Percentiles rank a stretch among this genome's conserved stretches.
These are phyloP conservation scores for Protomyctophum bolini DNA, from an alignment of 2,113 vertebrate species.

Conservation along the genomic window DNA sequence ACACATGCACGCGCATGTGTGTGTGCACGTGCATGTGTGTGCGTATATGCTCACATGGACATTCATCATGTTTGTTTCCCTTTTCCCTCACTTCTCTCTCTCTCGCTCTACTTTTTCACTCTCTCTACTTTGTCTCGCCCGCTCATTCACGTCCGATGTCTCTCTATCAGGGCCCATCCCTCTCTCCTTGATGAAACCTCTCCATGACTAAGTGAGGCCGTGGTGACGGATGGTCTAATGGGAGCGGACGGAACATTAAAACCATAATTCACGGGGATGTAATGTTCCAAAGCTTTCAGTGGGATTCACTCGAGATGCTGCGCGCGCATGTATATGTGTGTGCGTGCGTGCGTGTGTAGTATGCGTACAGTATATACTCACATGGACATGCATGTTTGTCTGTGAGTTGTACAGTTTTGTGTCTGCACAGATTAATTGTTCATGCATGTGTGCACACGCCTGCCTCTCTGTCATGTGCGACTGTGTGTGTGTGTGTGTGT, in stretches of 20 bases:
- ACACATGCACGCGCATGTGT: too few species aligned
- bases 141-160: slow-evolving; percentile 3
- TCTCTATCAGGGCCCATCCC: background rate
- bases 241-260: slow-evolving; percentile 52
- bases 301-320: slow-evolving; percentile 22
- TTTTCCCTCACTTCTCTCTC: background rate
- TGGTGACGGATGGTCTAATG: slow-evolving; percentile 59
- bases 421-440: too few species aligned
- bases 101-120: background rate
- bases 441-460: too few species aligned
- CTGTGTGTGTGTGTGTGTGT: background rate
- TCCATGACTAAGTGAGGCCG: slow-evolving; percentile 39
- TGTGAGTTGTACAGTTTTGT: background rate
- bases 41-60: too few species aligned
- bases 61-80: background rate
- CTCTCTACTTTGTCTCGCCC: background rate
- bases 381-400: background rate
- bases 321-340: slow-evolving; percentile 15
- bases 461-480: too few species aligned
- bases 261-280: slow-evolving; percentile 53
- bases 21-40: too few species aligned
- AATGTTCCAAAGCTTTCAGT: slow-evolving; percentile 42
- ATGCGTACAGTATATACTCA: too few species aligned
- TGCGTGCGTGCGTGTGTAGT: background rate
- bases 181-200: slow-evolving; percentile 47